Evolutionary conservation across 2,888 invertebrate species (phyloP).

Genomic region (Callosobruchus maculatus): DNA sequence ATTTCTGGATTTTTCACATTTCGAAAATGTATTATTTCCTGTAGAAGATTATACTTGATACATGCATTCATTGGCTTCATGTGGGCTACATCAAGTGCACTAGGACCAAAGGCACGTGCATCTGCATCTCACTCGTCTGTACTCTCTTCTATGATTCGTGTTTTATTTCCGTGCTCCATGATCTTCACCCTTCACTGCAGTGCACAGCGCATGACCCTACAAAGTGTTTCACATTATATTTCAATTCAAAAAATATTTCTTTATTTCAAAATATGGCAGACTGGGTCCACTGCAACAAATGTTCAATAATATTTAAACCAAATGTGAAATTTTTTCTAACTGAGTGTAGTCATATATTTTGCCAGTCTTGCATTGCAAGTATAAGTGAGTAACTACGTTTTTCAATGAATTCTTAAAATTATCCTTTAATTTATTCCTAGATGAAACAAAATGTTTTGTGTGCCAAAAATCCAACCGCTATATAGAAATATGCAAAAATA

Average conservation of each 20-base stretch:
- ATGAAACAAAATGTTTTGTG: slow-evolving; percentile 30
- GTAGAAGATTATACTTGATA: too few relatives aligned
- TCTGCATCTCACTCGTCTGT: too few relatives aligned
- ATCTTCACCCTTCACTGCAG: background rate
- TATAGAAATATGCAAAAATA: slow-evolving; percentile 32
- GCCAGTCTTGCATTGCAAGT: slow-evolving; percentile 34
- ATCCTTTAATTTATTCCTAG: slow-evolving; percentile 12
- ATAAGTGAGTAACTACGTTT: slow-evolving; percentile 27
- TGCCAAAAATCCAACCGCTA: slow-evolving; percentile 31
- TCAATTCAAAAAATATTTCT: too few relatives aligned
- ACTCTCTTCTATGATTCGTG: background rate
- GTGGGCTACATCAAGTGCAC: too few relatives aligned
- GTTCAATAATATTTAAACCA: slow-evolving; percentile 29
- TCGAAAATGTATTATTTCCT: too few relatives aligned
- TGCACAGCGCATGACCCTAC: too few relatives aligned
- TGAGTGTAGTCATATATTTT: slow-evolving; percentile 43
- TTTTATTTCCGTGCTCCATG: background rate
- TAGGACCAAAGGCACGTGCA: too few relatives aligned
- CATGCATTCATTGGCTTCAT: too few relatives aligned
- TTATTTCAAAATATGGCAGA: slow-evolving; percentile 9
- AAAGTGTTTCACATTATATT: too few relatives aligned
- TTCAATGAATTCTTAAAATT: too few relatives aligned
- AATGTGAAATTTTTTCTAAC: slow-evolving; percentile 35
- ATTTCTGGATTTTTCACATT: too few relatives aligned
- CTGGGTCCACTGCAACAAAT: slow-evolving; percentile 46